Conservation (phyloP, 2,888 invertebrate genomes). For the Seira ritae region DNA sequence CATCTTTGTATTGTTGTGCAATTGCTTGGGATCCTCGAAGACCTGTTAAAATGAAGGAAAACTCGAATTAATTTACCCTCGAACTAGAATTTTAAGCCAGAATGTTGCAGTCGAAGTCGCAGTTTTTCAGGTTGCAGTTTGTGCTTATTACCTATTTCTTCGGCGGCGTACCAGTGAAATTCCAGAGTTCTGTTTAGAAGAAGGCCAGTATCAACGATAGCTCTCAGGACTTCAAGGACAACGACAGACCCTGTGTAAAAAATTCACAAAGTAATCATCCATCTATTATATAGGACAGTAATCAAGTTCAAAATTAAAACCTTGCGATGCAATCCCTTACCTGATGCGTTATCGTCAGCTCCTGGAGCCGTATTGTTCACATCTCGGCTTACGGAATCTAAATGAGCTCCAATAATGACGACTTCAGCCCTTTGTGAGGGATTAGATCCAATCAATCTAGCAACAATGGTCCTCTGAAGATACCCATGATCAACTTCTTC, state of each 20-base stretch:
- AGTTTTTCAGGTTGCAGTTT: too few species aligned
- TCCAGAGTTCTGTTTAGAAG: conserved; percentile 51
- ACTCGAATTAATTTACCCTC: conserved; percentile 17
- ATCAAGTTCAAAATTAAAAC: too few species aligned
- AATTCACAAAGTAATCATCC: too few species aligned
- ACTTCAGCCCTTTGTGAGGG: conserved; percentile 32
- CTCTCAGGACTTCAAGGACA: conserved; percentile 55
- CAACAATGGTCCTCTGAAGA: conserved; percentile 54
- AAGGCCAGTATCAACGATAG: conserved; percentile 40
- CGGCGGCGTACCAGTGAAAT: conserved; percentile 60
- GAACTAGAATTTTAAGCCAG: too few species aligned
- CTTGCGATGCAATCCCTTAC: too few species aligned
- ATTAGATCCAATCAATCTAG: conserved; percentile 60
- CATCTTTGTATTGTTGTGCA: conserved; percentile 27
- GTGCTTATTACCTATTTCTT: conserved; percentile 63
- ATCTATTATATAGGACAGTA: too few species aligned
- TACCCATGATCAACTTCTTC: conserved; percentile 36
- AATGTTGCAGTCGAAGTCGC: too few species aligned
- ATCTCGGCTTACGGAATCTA: conserved; percentile 41
- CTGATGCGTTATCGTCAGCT: conserved; percentile 61
- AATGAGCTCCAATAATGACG: conserved; percentile 63
- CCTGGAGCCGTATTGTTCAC: conserved; percentile 43
- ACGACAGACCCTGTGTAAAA: conserved; percentile 47
- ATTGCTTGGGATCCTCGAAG: conserved; percentile 42
- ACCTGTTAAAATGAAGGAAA: conserved; percentile 3